Evolutionary conservation across 2,797 vertebrate genomes (phyloP).

Genomic region (Enteromius afrohamiltoni): DNA sequence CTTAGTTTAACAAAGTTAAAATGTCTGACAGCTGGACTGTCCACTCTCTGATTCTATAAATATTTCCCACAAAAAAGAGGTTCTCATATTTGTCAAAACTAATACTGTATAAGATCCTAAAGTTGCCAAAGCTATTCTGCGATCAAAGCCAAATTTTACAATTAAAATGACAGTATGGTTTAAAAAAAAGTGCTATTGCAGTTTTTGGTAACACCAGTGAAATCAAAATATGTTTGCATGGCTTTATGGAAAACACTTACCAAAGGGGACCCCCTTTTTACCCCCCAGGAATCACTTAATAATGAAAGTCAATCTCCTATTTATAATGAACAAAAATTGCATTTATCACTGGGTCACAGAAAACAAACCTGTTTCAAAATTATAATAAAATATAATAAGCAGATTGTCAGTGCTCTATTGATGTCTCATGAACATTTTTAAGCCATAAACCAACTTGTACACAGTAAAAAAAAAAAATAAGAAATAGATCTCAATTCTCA

Average conservation of each 20-base stretch:
- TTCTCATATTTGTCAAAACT: not conserved
- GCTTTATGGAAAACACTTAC: not conserved
- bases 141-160: not conserved
- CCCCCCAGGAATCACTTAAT: too few species aligned
- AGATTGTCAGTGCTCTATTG: not conserved
- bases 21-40: not conserved
- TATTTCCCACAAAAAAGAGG: not conserved
- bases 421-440: not conserved
- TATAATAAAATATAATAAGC: not conserved
- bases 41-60: not conserved
- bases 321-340: not conserved
- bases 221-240: not conserved
- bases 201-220: not conserved
- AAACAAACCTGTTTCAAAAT: not conserved
- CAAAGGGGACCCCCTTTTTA: not conserved
- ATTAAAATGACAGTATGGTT: not conserved
- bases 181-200: not conserved
- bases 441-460: not conserved
- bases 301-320: not conserved
- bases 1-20: not conserved
- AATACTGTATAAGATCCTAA: not conserved
- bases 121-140: not conserved
- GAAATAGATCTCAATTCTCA: not conserved
- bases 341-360: not conserved
- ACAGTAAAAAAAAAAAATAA: not conserved